A percentile compares a stretch with the other conserved stretches of the same genome.
These are phyloP conservation scores for Brachypteracias leptosomus DNA, from an alignment of 2,113 vertebrate genomes.

Conservation along the genomic window DNA sequence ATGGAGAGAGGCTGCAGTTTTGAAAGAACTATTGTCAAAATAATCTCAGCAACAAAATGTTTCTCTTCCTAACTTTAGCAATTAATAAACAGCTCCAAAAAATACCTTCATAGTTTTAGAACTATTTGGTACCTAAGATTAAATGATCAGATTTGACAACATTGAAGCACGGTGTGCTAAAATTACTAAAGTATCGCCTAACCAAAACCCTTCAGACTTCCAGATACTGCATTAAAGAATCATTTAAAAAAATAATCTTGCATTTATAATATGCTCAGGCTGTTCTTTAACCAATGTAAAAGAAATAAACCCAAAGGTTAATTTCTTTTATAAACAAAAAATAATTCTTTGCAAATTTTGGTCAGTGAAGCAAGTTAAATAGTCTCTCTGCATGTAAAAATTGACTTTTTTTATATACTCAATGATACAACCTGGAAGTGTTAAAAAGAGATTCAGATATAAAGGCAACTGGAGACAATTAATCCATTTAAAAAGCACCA, in stretches of 20 bases:
- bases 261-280: neutral
- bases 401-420: neutral
- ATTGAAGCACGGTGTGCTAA: neutral
- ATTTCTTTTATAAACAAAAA: neutral
- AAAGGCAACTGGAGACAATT: slow-evolving; percentile 48
- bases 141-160: neutral
- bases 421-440: neutral
- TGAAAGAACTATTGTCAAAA: neutral
- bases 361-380: neutral
- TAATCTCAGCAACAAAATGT: neutral
- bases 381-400: neutral
- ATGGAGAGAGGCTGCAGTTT: neutral
- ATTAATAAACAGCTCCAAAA: neutral
- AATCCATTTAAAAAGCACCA: slow-evolving; percentile 17
- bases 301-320: neutral
- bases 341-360: neutral
- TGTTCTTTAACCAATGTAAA: neutral
- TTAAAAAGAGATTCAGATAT: neutral
- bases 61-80: neutral
- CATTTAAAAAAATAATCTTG: neutral
- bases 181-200: neutral
- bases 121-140: neutral
- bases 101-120: neutral
- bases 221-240: neutral
- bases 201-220: neutral